Evolutionary conservation across 2,888 invertebrate species (phyloP), one percentile per base, ranked within the genome.

Genomic region (Pachliopta kotzebuea): DNA sequence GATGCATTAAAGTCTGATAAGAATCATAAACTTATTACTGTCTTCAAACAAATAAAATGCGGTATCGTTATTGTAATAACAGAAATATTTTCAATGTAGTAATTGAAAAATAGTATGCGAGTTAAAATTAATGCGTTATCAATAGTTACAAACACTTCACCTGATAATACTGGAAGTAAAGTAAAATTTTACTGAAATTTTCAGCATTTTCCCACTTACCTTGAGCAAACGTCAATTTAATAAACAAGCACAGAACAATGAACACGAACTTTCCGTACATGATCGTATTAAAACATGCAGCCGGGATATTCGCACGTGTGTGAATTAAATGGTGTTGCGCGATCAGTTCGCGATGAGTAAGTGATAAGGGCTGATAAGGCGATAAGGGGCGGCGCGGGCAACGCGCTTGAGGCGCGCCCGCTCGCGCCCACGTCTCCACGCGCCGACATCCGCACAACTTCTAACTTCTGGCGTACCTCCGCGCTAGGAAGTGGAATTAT

Each of bases 351-450:
- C 90, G 89, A 88, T 87, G 86, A 79, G 82, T 82, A 78, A 77
- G 62, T 84, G 90, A 89, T 90, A 88, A 86, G 82, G 80, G 78
- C 75, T 85, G 89, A 90, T 90, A 90, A 89, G 78, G 76, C 77
- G 84, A 86, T 88, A 86, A 80, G 74, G 70, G 72, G 68, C 71
- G 68, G 71, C 71, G 75, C 73, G 73, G 71, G 67, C 72, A 70
- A 69, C 75, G 74, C 74, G 72, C 74, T 67, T 71, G 69, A 74
- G 69, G 78, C 76, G 78, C 80, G 75, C 70, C 70, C 76, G 76
- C 73, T 74, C 77, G 77, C 79, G 73, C 63, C 75, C 67, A 78
- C 88, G 85, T 80, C 83, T 83, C 76, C 68, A 72, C 81, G 73
- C 72, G 71, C 71, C 86, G 81, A 80, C 88, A 88, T 89, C 87